Evolutionary conservation across 2,888 invertebrate genomes (phyloP).

Genomic region (Drosophila pegasa): DNA sequence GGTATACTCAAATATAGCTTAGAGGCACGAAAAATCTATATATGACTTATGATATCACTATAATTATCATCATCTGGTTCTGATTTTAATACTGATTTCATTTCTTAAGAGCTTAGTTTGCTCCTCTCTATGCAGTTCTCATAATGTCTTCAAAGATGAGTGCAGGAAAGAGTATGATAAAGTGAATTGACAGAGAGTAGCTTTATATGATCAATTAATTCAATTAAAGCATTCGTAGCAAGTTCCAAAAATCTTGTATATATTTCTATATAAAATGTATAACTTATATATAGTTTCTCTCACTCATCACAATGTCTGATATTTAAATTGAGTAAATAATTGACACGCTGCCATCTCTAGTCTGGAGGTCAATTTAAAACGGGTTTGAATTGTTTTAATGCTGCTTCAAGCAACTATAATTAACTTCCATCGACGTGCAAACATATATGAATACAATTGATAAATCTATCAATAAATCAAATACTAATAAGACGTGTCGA

Average conservation of each 20-base stretch:
- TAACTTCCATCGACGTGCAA: conserved; percentile 31
- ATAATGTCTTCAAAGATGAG: too few species aligned
- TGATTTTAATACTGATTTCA: too few species aligned
- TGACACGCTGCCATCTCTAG: conserved; percentile 45
- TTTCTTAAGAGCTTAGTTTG: too few species aligned
- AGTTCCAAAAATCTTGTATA: not conserved
- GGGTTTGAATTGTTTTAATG: conserved; percentile 55
- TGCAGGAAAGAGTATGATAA: too few species aligned
- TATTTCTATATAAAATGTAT: too few species aligned
- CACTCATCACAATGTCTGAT: not conserved
- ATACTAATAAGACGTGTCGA: not conserved
- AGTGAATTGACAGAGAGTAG: too few species aligned
- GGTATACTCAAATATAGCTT: not conserved
- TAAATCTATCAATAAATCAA: conserved; percentile 12
- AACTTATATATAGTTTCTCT: too few species aligned
- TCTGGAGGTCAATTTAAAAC: conserved; percentile 53
- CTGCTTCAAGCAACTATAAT: conserved; percentile 45
- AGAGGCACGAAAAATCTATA: not conserved
- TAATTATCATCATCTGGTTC: too few species aligned
- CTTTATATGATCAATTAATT: too few species aligned
- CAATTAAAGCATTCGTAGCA: too few species aligned
- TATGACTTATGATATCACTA: too few species aligned
- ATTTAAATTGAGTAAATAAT: not conserved
- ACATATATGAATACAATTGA: conserved; percentile 6
- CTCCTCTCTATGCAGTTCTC: too few species aligned